Evolutionary conservation across 2,888 invertebrate genomes (phyloP).

Genomic region (Megaustenia siamemsis): DNA sequence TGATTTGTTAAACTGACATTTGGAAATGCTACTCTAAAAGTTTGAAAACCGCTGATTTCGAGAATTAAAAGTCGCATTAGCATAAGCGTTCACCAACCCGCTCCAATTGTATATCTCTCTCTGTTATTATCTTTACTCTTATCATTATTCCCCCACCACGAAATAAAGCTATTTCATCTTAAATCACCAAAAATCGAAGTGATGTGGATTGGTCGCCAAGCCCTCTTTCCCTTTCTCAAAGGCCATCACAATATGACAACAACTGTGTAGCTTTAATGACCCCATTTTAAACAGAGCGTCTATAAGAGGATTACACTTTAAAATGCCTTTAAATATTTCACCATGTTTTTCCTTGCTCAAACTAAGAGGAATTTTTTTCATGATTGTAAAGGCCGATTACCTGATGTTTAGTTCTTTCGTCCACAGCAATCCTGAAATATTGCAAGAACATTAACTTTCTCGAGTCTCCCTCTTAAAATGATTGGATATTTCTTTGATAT

Average conservation of each 20-base stretch:
- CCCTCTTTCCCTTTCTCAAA: neutral
- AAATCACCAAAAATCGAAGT: neutral
- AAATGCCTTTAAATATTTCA: conserved; percentile 42
- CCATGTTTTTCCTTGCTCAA: conserved; percentile 12
- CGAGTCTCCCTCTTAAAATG: conserved; percentile 47
- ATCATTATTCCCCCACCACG: neutral
- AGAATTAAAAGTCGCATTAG: too few relatives aligned
- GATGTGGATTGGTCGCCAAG: conserved; percentile 24
- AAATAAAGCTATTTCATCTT: neutral
- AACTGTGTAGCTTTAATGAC: conserved; percentile 27
- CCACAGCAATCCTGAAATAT: conserved; percentile 43
- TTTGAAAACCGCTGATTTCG: too few relatives aligned
- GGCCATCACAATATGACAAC: conserved; percentile 29
- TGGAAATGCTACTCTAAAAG: too few relatives aligned
- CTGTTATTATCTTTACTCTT: neutral
- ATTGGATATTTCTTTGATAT: conserved; percentile 52
- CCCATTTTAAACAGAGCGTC: conserved; percentile 34
- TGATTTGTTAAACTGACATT: too few relatives aligned
- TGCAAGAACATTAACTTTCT: conserved; percentile 38
- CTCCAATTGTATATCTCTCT: too few relatives aligned
- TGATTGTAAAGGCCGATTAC: conserved; percentile 41
- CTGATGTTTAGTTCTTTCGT: conserved; percentile 36
- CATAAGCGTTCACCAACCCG: too few relatives aligned
- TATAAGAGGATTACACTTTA: conserved; percentile 32
- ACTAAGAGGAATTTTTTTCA: neutral